Base-by-base conservation (phyloP, 2,797 vertebrate genomes). In the Cyprinella venusta region DNA sequence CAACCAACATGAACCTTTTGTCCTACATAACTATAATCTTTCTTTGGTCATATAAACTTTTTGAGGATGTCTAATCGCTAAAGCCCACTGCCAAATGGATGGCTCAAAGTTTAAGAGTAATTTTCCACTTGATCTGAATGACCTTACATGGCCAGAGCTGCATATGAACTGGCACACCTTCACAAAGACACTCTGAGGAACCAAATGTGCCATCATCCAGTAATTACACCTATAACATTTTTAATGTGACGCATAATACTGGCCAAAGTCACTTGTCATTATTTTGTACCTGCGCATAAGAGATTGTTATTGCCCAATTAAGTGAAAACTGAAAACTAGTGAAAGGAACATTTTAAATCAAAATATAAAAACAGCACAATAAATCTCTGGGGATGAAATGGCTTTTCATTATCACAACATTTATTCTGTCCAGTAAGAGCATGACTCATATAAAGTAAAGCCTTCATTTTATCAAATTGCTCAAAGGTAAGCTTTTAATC, bases 61-160 rank as follows among this genome's bases (percentile, higher is more conserved):
- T 64, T 48, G 33, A 54, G 15, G 6, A 68, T 33, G 9, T 36
- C 21, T 45, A n/a, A 71, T 50, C 13, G 36, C 21, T 33, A 72
- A 72, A 72, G 4, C 19, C 8, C 38, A 64, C 6, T 30, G 59
- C 9, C 79, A 81, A 21, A 63, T 50, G 69, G 21, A 64, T 10
- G 42, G 6, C 59, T 40, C 10, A 65, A 26, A 74, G 80, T 56
- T 77, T 45, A 77, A 0, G n/a, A 70, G 26, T 77, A 6, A 77
- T 77, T 77, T 82, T 69, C 65, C 65, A 77, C 65, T 83, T 6
- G 8, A 48, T 61, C 21, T 36, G 64, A 83, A 83, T 70, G 19
- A 56, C 65, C 26, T 30, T 63, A 38, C 8, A 63, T 42, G 56
- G 40, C 52, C 38, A 30, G 40, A 61, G 65, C 13, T 59, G 52